Percentiles rank a stretch among this genome's conserved stretches.
Evolutionary conservation across 2,888 invertebrate species (phyloP).

Genomic region (Nycteola revayana): DNA sequence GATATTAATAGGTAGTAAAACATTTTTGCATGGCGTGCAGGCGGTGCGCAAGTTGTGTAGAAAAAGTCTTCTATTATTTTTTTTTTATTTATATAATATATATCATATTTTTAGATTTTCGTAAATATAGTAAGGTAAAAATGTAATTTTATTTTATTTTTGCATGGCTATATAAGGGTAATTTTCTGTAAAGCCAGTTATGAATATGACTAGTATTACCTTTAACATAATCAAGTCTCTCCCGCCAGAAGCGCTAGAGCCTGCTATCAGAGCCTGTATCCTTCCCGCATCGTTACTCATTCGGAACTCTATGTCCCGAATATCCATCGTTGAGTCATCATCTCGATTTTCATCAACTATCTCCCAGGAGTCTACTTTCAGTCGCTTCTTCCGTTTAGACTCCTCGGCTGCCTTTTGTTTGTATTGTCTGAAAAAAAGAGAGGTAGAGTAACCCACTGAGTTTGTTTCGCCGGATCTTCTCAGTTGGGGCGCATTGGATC

Average conservation of each 20-base stretch:
- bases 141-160: constrained; percentile 1
- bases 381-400: constrained; percentile 86
- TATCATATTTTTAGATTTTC: too few relatives aligned
- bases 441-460: too few relatives aligned
- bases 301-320: constrained; percentile 93
- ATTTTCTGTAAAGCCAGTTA: too few relatives aligned
- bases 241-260: constrained; percentile 61
- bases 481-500: too few relatives aligned
- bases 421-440: constrained; percentile 77
- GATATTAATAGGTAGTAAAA: too few relatives aligned
- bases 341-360: constrained; percentile 83
- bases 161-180: too few relatives aligned
- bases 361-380: constrained; percentile 87
- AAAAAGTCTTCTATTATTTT: too few relatives aligned
- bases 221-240: constrained; percentile 64
- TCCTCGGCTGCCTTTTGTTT: constrained; percentile 84
- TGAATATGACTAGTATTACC: too few relatives aligned
- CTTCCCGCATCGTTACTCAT: constrained; percentile 88
- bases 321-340: constrained; percentile 83
- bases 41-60: too few relatives aligned
- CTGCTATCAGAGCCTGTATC: constrained; percentile 82
- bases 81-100: too few relatives aligned
- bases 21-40: too few relatives aligned
- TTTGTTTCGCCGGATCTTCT: too few relatives aligned
- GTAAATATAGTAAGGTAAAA: neutral